These are phyloP conservation scores for Scaptomyza montana DNA, from an alignment of 1,140 invertebrate species.

Conservation along the genomic window DNA sequence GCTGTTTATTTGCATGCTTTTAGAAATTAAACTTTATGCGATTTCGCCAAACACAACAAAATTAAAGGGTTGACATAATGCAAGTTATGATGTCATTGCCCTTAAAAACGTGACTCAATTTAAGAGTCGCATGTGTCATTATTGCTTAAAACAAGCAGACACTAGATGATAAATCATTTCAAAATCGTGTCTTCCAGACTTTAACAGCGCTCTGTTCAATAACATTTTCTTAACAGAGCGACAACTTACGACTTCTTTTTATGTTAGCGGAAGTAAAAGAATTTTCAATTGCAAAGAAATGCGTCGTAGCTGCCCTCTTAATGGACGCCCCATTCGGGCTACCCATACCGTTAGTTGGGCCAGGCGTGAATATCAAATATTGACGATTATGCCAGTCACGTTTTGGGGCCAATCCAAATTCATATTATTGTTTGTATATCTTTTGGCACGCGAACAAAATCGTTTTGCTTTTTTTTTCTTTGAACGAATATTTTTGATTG, in stretches of 20 bases:
- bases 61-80: not conserved
- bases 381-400: slow-evolving; percentile 58
- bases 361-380: slow-evolving; percentile 14
- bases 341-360: slow-evolving; percentile 30
- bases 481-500: not conserved
- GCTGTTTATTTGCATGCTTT: not conserved
- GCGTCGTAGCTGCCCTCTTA: not conserved
- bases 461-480: too few species aligned
- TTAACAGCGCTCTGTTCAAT: not conserved
- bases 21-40: not conserved
- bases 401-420: slow-evolving; percentile 51
- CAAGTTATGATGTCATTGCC: slow-evolving; percentile 12
- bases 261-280: slow-evolving; percentile 18
- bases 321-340: not conserved
- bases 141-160: not conserved
- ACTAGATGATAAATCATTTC: not conserved
- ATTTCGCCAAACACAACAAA: not conserved
- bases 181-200: not conserved
- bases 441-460: slow-evolving; percentile 36
- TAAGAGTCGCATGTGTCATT: not conserved
- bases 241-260: not conserved
- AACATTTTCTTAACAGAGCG: too few species aligned
- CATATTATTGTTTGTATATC: slow-evolving; percentile 19
- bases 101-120: slow-evolving; percentile 8
- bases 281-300: slow-evolving; percentile 17